A percentile compares a stretch with the other conserved stretches of the same genome.
Evolutionary conservation across 2,888 invertebrate species (phyloP).

Genomic region (Sclerodermus sp.): DNA sequence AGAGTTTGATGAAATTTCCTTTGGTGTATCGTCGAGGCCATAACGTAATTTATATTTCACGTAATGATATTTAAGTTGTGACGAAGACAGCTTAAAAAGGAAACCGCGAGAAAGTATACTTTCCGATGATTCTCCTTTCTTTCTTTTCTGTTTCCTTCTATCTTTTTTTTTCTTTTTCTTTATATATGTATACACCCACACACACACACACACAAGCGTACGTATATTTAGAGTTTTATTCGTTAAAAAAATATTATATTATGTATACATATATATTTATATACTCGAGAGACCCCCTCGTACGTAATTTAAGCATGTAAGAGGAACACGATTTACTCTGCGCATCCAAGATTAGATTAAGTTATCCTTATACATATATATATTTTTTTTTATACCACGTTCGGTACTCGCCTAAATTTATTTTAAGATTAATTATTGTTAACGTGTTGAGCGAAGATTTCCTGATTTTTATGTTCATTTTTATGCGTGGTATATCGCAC

Average conservation of each 20-base stretch:
- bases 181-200: slow-evolving; percentile 21
- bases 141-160: slow-evolving; percentile 29
- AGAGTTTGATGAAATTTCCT: slow-evolving; percentile 22
- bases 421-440: slow-evolving; percentile 35
- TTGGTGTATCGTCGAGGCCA: slow-evolving; percentile 28
- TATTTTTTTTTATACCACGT: slow-evolving; percentile 22
- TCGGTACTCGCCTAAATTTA: slow-evolving; percentile 1
- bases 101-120: slow-evolving; percentile 28
- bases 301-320: slow-evolving; percentile 28
- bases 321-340: not conserved
- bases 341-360: slow-evolving; percentile 24
- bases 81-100: slow-evolving; percentile 30
- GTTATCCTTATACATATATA: slow-evolving; percentile 18
- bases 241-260: slow-evolving; percentile 32
- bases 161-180: slow-evolving; percentile 19
- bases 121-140: slow-evolving; percentile 47
- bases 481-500: slow-evolving; percentile 17
- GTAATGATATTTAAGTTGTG: slow-evolving; percentile 8
- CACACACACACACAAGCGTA: slow-evolving; percentile 24
- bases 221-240: slow-evolving; percentile 40
- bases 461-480: slow-evolving; percentile 14
- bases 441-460: slow-evolving; percentile 34
- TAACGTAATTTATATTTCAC: slow-evolving; percentile 18
- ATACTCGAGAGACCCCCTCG: slow-evolving; percentile 25
- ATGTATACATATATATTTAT: slow-evolving; percentile 27